Base-by-base conservation (phyloP, 92 coral and sea anemone species). In the Bergia sp. region DNA sequence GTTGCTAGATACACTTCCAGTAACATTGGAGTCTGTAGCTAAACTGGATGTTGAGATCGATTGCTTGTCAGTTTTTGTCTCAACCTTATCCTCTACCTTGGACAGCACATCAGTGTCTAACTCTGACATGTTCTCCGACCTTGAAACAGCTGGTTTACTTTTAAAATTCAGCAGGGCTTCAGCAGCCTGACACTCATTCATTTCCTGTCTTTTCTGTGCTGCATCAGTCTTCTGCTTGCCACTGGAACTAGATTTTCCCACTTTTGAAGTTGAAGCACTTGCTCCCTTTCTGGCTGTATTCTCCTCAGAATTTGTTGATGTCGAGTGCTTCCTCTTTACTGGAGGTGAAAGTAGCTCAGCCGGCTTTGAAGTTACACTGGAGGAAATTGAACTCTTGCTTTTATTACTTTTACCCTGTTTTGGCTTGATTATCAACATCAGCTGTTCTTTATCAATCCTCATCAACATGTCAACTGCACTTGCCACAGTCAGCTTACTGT, bases 101-200 rank as follows among this genome's bases (percentile, higher is more conserved):
- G 69, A 37, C n/a, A 53, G 21, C 45, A 69, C 21, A 43, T 73
- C 87, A 8, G 80, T 78, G 5, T 77, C 91, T 12, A 61, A 37
- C 9, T 13, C 21, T 16, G 29, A 23, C 0, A 23, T 12, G 8
- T 65, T 91, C 21, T 93, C 96, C 39, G 94, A 93, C 4, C 93
- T 87, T 10, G 91, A 40, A 5, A 93, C 82, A 1, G 98, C 89
- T 37, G 95, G 94, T 83, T 94, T 90, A 45, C 92, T 49, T 65
- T 95, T 96, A 85, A 97, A 94, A 84, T 96, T 94, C 12, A 95
- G 95, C 37, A 97, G 91, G 3, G 99, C 96, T 82, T 97, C 96
- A 2, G 99, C 99, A 1, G 99, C 99, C 38, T 97, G 94, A 12
- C 96, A 92, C 37, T 95, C 91, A 42, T 93, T 93, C 82, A 89